Percentiles rank a stretch among this genome's conserved stretches.
phyloP scores from a whole-genome alignment of 2,113 vertebrate species.

The Formicarius rufipectus region DNA sequence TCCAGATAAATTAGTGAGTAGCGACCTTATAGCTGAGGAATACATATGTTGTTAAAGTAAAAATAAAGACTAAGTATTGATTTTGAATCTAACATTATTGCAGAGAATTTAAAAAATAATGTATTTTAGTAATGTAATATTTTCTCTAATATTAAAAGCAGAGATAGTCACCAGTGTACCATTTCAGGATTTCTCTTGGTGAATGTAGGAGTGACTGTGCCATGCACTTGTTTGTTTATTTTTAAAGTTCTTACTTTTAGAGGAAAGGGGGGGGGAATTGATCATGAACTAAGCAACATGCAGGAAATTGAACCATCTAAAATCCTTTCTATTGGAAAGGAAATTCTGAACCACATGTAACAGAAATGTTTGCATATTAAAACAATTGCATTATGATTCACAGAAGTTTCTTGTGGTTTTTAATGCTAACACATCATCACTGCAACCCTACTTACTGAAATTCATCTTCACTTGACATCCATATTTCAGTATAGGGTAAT shows the following conservation, averaged over 20 bases:
- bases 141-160: not conserved
- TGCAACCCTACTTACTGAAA: not conserved
- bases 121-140: not conserved
- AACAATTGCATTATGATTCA: not conserved
- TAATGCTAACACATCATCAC: not conserved
- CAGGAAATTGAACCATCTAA: not conserved
- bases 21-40: constrained; percentile 3
- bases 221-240: not conserved
- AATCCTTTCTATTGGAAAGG: not conserved
- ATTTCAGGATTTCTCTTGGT: not conserved
- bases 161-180: not conserved
- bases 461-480: not conserved
- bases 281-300: not conserved
- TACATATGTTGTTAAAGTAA: not conserved
- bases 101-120: not conserved
- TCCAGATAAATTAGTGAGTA: constrained; percentile 59
- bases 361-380: not conserved
- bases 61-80: not conserved
- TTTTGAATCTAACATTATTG: not conserved
- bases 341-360: not conserved
- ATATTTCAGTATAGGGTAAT: not conserved
- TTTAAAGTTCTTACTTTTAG: not conserved
- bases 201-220: not conserved
- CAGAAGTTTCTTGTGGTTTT: not conserved
- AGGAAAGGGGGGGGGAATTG: not conserved